Evolutionary conservation across 2,888 invertebrate species (phyloP).

Genomic region (Willowsia nigromaculata): DNA sequence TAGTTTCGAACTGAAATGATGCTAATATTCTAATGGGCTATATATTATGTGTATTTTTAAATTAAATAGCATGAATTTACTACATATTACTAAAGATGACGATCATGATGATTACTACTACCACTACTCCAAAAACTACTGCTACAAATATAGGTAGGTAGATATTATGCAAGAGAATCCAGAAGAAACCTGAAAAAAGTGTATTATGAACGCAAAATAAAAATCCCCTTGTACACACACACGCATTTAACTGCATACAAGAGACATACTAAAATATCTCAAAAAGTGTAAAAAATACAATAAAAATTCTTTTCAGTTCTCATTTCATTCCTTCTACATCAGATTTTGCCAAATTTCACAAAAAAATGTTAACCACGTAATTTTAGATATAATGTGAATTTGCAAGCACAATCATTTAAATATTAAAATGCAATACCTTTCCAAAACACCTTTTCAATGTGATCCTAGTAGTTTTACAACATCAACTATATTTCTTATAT

Average conservation of each 20-base stretch:
- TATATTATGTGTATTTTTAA: neutral
- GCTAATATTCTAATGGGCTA: constrained; percentile 4
- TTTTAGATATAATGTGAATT: neutral
- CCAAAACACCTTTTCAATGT: constrained; percentile 4
- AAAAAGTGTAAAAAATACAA: neutral
- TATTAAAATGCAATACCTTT: neutral
- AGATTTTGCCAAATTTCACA: neutral
- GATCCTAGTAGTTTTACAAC: neutral
- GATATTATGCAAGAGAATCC: neutral
- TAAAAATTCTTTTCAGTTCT: neutral
- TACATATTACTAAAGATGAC: neutral
- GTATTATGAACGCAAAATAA: constrained; percentile 26
- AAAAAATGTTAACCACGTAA: neutral
- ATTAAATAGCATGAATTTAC: constrained; percentile 8
- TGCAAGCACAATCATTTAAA: neutral
- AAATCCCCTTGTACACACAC: neutral
- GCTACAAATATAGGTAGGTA: constrained; percentile 1
- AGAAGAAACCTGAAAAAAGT: constrained; percentile 34
- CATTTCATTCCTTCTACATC: neutral
- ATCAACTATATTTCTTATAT: neutral
- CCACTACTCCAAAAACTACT: too few relatives aligned
- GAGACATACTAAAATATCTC: neutral
- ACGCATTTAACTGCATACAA: neutral
- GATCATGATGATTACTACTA: too few relatives aligned
- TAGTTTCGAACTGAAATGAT: neutral